Base-by-base conservation (phyloP, 1,140 invertebrate genomes). In the Bactericera cockerelli region DNA sequence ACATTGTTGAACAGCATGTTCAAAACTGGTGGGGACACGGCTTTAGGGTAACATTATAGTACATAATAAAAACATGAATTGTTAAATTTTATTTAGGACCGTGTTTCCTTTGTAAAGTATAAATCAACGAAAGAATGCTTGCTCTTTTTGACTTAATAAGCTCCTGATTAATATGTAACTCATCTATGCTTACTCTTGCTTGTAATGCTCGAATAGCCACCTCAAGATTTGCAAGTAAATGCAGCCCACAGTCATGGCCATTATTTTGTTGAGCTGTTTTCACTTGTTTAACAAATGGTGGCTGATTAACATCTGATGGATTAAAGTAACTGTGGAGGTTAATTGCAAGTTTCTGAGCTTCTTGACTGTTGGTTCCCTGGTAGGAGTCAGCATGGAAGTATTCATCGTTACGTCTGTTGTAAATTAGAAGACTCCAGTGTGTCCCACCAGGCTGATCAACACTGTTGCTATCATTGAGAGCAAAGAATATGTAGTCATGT, bases 361-460 rank as follows among this genome's bases (percentile, higher is more conserved):
- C 72, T 2, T 64, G 61, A 28, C 70, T 69, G 65, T 84, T 87
- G 14, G 67, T 70, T 60, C 79, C 79, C 49, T 68, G 70, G 42
- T 76, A 80, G 0, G 88, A 91, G 74, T 93, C 89, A 65, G 85
- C 81, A 69, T 92, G 87, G 65, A 77, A 89, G 69, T 86, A 87
- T 24, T 72, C 77, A 65, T 76, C 77, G 65, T 86, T 83, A 21
- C 70, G 70, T 62, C 76, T 75, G 31, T 81, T 85, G 68, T 79
- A 86, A 8, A 89, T 79, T 25, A 92, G 68, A 53, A 92, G 74
- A 64, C 83, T 89, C 92, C 92, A 95, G 70, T 95, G 91, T 6
- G 83, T 81, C 19, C 90, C 90, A 28, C 91, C 91, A 14, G 82
- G 79, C 24, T 74, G 70, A 53, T 82, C 78, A 58, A 76, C 74